Percentiles rank a stretch among this genome's conserved stretches.
Conservation (phyloP, 2,797 vertebrate species). For the Macrochelys suwanniensis region DNA sequence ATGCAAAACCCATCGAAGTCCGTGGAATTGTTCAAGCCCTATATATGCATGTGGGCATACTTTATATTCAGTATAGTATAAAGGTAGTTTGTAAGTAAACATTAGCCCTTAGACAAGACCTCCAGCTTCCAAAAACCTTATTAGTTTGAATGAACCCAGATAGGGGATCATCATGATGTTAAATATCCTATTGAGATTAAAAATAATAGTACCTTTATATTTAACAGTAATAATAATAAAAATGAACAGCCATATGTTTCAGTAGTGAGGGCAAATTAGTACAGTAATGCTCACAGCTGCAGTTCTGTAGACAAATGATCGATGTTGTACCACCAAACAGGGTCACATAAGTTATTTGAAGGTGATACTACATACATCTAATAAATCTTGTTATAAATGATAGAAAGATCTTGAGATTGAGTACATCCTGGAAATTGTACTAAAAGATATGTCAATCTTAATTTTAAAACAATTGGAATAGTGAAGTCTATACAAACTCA, state of each 20-base stretch:
- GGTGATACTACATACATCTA: constrained; percentile 41
- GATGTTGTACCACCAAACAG: constrained; percentile 8
- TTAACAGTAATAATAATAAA: constrained; percentile 13
- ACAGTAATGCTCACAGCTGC: constrained; percentile 19
- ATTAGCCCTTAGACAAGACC: not conserved
- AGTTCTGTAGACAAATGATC: constrained; percentile 55
- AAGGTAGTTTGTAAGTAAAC: not conserved
- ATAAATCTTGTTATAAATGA: constrained; percentile 63
- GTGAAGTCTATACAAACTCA: not conserved
- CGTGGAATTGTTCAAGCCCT: not conserved
- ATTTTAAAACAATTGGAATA: not conserved
- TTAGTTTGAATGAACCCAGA: not conserved
- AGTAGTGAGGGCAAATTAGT: constrained; percentile 23
- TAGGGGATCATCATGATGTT: not conserved
- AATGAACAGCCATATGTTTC: not conserved
- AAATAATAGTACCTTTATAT: not conserved
- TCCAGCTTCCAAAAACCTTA: not conserved
- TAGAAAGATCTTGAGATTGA: not conserved
- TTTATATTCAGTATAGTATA: not conserved
- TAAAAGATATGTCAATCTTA: not conserved
- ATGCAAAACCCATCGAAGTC: not conserved
- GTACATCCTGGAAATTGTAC: not conserved
- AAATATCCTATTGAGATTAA: not conserved
- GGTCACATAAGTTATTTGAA: constrained; percentile 65
- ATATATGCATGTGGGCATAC: not conserved